phyloP scores from a whole-genome alignment of 2,113 vertebrate species.

The Pelodiscus sinensis region DNA sequence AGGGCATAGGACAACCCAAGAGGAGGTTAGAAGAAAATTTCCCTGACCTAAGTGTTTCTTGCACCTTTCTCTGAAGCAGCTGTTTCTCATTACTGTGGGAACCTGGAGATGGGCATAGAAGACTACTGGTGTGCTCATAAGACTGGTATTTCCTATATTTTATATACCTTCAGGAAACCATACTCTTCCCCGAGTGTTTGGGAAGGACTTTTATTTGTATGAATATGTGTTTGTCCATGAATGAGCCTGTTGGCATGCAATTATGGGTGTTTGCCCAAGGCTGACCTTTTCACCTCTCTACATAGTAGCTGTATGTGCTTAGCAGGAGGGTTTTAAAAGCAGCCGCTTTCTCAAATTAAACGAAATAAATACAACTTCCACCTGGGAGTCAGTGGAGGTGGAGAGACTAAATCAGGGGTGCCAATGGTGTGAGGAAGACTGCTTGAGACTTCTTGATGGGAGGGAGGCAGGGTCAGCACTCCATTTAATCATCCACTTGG shows the following conservation, averaged over 20 bases:
- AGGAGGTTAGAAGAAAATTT: slow-evolving; percentile 2
- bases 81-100: background rate
- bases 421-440: background rate
- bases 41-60: background rate
- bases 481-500: background rate
- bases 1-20: background rate
- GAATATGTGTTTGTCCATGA: background rate
- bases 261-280: background rate
- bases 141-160: background rate
- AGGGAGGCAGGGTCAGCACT: background rate
- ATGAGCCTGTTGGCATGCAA: background rate
- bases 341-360: background rate
- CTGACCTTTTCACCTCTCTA: background rate
- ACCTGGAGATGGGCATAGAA: background rate
- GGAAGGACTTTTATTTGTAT: background rate
- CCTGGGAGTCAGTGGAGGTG: background rate
- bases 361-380: background rate
- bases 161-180: background rate
- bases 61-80: background rate
- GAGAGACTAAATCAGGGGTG: background rate
- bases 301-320: background rate
- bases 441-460: background rate
- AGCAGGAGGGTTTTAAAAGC: background rate
- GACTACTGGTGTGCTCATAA: background rate
- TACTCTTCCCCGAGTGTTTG: background rate